A percentile compares a stretch with the other conserved stretches of the same genome.
These are phyloP conservation scores for Netelia inedita DNA, from an alignment of 2,888 invertebrate genomes.

Conservation along the genomic window DNA sequence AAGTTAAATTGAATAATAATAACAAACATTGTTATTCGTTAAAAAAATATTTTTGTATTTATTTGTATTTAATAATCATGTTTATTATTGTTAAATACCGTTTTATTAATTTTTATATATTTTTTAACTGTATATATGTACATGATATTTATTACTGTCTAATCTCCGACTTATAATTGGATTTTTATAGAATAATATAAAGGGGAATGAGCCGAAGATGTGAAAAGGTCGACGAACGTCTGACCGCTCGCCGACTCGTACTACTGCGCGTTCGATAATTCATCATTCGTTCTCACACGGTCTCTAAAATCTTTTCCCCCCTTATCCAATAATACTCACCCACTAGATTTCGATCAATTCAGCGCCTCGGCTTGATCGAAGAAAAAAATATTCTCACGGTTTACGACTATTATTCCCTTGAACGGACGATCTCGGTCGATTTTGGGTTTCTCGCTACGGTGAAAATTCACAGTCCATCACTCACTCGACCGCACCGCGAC, in stretches of 20 bases:
- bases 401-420: conserved; percentile 30
- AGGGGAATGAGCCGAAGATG: not conserved
- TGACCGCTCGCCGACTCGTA: conserved; percentile 11
- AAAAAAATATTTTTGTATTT: too few species aligned
- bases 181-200: too few species aligned
- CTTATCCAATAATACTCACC: conserved; percentile 5
- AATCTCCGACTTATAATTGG: too few species aligned
- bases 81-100: too few species aligned
- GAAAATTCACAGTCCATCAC: conserved; percentile 52
- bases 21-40: too few species aligned
- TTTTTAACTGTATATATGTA: too few species aligned
- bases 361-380: not conserved
- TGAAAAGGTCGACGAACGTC: not conserved
- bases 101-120: too few species aligned
- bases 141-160: too few species aligned
- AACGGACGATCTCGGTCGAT: conserved; percentile 46
- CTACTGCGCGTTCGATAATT: conserved; percentile 28
- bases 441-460: conserved; percentile 20
- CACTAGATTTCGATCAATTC: not conserved
- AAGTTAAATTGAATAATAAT: too few species aligned
- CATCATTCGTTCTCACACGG: not conserved
- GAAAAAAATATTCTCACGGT: conserved; percentile 4
- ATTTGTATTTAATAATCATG: too few species aligned
- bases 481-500: conserved; percentile 38
- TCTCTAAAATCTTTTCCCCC: not conserved